Evolutionary conservation across 2,113 vertebrate species (phyloP), one percentile per base, ranked within the genome.

Genomic region (Amphiprion percula): DNA sequence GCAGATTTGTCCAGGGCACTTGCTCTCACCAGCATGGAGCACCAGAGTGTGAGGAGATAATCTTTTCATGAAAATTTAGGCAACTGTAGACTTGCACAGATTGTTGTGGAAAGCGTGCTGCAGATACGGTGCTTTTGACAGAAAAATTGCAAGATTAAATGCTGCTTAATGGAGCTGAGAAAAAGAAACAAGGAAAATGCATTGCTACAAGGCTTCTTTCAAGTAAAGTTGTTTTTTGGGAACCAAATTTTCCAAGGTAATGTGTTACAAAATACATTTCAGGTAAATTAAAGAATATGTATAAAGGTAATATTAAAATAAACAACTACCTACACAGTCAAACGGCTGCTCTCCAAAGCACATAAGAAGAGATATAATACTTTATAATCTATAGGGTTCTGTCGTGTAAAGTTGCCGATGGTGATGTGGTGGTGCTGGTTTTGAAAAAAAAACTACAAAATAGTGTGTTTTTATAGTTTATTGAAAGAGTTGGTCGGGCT

Each of bases 21-120:
- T 83, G 68, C 55, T 80, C 75, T 37, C 58, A 26, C 39, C 49
- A 37, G 52, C 56, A n/a, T 5, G 2, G 53, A 54, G 64, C 44
- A 56, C 5, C 59, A 23, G 28, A 19, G 50, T 58, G 61, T 44
- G 23, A 67, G 66, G 23, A 30, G 28, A n/a, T 59, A 24, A 75
- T 60, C 47, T 46, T 66, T 79, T 26, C 0, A 12, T 65, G 24
- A 59, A 75, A 67, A 54, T 15, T 12, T 4, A 63, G 10, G 59
- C 47, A 64, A 68, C 24, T 74, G 14, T 4, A 63, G 6, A 23
- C 26, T 6, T 30, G 55, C 15, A 8, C 15, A n/a, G 11, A 14
- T 8, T 54, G 28, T 62, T 69, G 16, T 44, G 37, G 44, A 41
- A 52, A 69, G n/a, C 59, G 46, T 23, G 24, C 46, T 53, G 66